Conservation (phyloP, 1,140 invertebrate species). For the Penaeus chinensis region DNA sequence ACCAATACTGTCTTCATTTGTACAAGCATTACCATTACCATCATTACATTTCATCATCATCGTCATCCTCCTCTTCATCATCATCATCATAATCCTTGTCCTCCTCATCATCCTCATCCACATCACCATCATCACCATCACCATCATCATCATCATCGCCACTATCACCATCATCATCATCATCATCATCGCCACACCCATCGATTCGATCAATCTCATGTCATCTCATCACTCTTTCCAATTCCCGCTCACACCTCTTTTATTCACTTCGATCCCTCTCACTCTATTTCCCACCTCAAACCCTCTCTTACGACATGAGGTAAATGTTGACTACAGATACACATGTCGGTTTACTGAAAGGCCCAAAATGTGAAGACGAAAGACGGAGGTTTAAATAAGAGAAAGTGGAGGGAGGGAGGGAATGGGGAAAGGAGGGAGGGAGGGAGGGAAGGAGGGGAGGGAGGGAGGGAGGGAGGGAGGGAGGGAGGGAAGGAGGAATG, state of each 20-base stretch:
- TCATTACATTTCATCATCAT: slow-evolving; percentile 6
- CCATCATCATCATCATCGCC: background rate
- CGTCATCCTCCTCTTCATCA: background rate
- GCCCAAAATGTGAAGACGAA: too few species aligned
- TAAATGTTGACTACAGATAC: too few species aligned
- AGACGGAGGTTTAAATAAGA: too few species aligned
- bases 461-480: slow-evolving; percentile 3
- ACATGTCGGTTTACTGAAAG: too few species aligned
- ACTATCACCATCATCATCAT: background rate
- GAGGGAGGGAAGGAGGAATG: background rate
- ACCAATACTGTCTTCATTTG: background rate
- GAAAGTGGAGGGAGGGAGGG: too few species aligned
- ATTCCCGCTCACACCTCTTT: too few species aligned
- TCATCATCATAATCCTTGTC: background rate
- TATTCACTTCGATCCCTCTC: too few species aligned
- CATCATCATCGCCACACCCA: background rate
- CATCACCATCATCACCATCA: background rate
- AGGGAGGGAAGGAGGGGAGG: background rate
- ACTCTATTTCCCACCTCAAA: too few species aligned
- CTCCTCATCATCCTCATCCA: background rate
- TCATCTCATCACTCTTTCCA: too few species aligned
- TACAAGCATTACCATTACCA: slow-evolving; percentile 1
- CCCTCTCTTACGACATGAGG: too few species aligned
- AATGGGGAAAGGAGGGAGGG: too few species aligned
- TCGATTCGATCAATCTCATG: too few species aligned